phyloP scores from a whole-genome alignment of 35 echinoderm and acorn worm genomes.

The Heliocidaris tuberculata region DNA sequence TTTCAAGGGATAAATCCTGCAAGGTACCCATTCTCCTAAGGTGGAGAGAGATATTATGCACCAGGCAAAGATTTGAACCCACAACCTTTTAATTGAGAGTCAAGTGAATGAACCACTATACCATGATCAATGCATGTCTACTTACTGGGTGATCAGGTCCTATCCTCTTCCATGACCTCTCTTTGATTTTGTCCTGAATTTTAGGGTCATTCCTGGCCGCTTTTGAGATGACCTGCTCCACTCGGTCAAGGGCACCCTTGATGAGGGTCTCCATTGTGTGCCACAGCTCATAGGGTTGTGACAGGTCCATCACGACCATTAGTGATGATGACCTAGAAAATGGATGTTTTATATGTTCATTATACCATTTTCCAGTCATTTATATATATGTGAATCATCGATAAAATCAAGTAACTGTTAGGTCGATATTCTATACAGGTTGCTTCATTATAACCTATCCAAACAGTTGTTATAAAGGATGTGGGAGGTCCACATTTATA shows the following conservation, averaged over 20 bases:
- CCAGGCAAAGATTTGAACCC: too few species aligned
- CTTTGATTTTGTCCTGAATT: slow-evolving; percentile 72
- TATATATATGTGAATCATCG: too few species aligned
- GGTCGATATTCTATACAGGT: too few species aligned
- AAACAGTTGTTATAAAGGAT: too few species aligned
- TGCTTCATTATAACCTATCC: too few species aligned
- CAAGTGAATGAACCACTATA: neutral
- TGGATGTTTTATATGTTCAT: neutral
- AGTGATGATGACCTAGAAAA: slow-evolving; percentile 67
- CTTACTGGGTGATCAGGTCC: slow-evolving; percentile 85
- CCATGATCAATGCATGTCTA: neutral
- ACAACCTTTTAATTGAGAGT: neutral
- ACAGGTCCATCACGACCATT: slow-evolving; percentile 84
- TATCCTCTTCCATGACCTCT: slow-evolving; percentile 65
- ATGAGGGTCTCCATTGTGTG: slow-evolving; percentile 80
- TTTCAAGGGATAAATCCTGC: too few species aligned
- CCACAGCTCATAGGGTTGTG: slow-evolving; percentile 89
- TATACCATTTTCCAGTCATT: too few species aligned
- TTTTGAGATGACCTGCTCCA: slow-evolving; percentile 72
- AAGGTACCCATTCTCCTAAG: too few species aligned
- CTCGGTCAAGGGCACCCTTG: slow-evolving; percentile 58
- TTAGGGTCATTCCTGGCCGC: slow-evolving; percentile 55
- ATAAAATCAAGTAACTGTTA: too few species aligned
- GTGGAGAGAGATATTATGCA: too few species aligned
- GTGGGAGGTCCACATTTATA: too few species aligned